These are phyloP conservation scores for Cetonia aurata DNA, from an alignment of 2,888 invertebrate species.

Conservation along the genomic window DNA sequence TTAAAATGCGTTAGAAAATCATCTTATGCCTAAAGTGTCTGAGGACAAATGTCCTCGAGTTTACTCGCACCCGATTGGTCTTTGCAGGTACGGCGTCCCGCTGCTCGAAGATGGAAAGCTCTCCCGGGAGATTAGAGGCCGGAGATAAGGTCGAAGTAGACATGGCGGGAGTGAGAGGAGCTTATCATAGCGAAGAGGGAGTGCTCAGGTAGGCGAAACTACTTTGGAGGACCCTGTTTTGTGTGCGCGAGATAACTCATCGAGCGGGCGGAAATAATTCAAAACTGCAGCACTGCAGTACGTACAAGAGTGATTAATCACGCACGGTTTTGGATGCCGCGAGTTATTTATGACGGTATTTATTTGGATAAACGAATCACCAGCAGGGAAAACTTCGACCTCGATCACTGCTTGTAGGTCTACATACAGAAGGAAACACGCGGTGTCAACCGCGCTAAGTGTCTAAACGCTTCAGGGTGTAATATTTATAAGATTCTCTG, in stretches of 20 bases:
- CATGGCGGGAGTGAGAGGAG: conserved; percentile 40
- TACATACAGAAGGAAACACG: too few relatives aligned
- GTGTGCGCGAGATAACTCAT: conserved; percentile 57
- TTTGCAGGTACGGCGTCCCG: conserved; percentile 48
- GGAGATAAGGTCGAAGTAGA: conserved; percentile 49
- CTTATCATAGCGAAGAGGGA: conserved; percentile 22
- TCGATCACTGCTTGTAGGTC: conserved; percentile 25
- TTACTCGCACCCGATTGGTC: conserved; percentile 44
- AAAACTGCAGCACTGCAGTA: conserved; percentile 59
- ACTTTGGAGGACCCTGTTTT: conserved; percentile 31
- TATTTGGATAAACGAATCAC: conserved; percentile 59
- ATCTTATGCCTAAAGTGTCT: not conserved
- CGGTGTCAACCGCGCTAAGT: not conserved
- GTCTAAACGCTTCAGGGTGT: not conserved
- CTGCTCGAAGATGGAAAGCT: conserved; percentile 47
- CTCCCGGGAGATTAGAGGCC: conserved; percentile 37
- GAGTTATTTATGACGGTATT: conserved; percentile 62
- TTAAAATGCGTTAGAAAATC: conserved; percentile 3
- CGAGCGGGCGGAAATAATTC: conserved; percentile 60
- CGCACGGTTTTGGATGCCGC: conserved; percentile 61
- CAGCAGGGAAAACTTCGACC: conserved; percentile 11
- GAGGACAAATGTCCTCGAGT: not conserved
- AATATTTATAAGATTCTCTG: not conserved
- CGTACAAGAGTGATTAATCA: conserved; percentile 63
- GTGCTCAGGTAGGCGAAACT: conserved; percentile 44